These are phyloP conservation scores for Orgyia antiqua DNA, from an alignment of 2,888 invertebrate genomes.

Conservation along the genomic window DNA sequence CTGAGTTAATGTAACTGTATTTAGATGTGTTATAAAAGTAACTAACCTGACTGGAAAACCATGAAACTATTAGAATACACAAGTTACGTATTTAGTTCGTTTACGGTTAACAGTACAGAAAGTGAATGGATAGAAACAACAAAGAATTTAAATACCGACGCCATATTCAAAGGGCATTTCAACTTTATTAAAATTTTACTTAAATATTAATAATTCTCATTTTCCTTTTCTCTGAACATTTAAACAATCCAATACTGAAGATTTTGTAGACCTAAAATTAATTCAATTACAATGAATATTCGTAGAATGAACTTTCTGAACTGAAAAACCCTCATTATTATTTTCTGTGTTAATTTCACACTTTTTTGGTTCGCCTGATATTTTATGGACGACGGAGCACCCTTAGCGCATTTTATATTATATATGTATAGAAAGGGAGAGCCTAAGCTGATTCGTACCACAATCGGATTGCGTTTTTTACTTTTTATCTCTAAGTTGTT, in stretches of 20 bases:
- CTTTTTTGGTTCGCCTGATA: slow-evolving; percentile 17
- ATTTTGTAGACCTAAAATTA: slow-evolving; percentile 6
- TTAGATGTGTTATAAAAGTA: too few species aligned
- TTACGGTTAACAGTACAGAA: too few species aligned
- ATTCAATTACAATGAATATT: slow-evolving; percentile 10
- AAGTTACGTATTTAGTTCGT: too few species aligned
- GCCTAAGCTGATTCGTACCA: slow-evolving; percentile 37
- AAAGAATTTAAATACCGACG: too few species aligned
- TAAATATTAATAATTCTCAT: too few species aligned
- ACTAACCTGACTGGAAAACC: too few species aligned
- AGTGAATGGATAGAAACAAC: too few species aligned
- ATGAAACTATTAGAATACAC: too few species aligned
- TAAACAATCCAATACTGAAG: slow-evolving; percentile 2
- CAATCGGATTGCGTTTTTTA: slow-evolving; percentile 30
- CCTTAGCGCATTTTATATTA: slow-evolving; percentile 15
- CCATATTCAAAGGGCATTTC: too few species aligned
- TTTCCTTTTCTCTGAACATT: slow-evolving; percentile 1
- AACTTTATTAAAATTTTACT: too few species aligned
- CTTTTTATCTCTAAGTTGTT: slow-evolving; percentile 28
- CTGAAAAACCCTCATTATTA: slow-evolving; percentile 8
- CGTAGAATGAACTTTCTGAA: slow-evolving; percentile 1
- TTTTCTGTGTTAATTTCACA: slow-evolving; percentile 14
- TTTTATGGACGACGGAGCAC: slow-evolving; percentile 20
- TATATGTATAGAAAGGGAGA: slow-evolving; percentile 17
- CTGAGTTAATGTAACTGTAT: too few species aligned